Percentiles rank a stretch among this genome's conserved stretches.
Conservation (phyloP, 2,113 vertebrate genomes). For the Aspidoscelis tigris region DNA sequence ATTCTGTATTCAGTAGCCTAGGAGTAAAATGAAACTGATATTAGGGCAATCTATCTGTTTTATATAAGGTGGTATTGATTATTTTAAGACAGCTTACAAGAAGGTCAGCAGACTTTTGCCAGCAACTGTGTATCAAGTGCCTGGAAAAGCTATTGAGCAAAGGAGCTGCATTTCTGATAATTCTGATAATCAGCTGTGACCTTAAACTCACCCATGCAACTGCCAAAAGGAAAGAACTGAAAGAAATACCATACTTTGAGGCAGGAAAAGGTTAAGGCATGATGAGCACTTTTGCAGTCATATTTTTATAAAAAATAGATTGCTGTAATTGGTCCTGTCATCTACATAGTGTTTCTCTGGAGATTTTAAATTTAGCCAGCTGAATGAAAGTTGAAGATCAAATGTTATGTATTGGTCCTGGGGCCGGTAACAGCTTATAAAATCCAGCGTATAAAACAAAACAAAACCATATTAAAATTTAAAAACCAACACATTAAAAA, state of each 20-base stretch:
- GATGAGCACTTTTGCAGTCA: background rate
- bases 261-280: background rate
- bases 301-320: background rate
- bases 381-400: background rate
- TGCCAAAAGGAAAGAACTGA: background rate
- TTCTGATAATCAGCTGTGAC: background rate
- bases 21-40: background rate
- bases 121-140: background rate
- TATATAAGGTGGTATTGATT: background rate
- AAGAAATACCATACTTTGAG: background rate
- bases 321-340: background rate
- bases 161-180: background rate
- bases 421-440: too few relatives aligned
- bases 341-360: background rate
- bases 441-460: too few relatives aligned
- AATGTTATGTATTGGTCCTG: too few relatives aligned
- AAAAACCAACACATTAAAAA: too few relatives aligned
- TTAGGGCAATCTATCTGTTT: background rate
- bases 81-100: background rate
- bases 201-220: background rate
- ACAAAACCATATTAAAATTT: too few relatives aligned
- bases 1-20: conserved; percentile 7
- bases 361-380: background rate
- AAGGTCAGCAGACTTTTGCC: background rate
- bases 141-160: background rate